Base-by-base conservation (phyloP, 1,140 invertebrate genomes). In the Heterodera carotae region DNA sequence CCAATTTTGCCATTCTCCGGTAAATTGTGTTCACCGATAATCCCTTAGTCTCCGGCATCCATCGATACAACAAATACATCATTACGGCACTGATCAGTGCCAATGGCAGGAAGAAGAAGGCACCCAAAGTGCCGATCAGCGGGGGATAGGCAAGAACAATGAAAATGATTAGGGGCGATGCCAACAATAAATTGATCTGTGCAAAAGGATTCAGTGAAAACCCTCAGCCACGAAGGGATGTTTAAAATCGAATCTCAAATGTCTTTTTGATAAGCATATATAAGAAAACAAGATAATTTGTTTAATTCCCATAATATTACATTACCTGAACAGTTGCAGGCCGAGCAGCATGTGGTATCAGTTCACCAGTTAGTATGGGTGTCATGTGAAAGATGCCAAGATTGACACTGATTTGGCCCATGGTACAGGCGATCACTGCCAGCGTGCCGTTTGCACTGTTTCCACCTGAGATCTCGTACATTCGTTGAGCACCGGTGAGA, bases 321-420 rank as follows among this genome's bases (percentile, higher is more conserved):
- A 8, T 75, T 27, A 34, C 73, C 25, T 76, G 34, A 76, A 76
- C n/a, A 0, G 29, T 72, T 18, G 18, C 15, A 22, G 76, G 18
- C 10, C 76, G 78, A n/a, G 76, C 76, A 43, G 76, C 59, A 31
- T 78, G 76, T 25, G 76, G 76, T 3, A 48, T 31, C 76, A 78
- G 15, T 62, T 78, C 76, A 2, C 76, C 79, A 25, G 33, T n/a
- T n/a, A 78, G 62, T 15, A 78, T 66, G 2, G 76, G 53, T 22
- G 53, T 80, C 76, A 78, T 80, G 27, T 78, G 22, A 12, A 80
- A 60, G 15, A 78, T 64, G 79, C 76, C 76, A 15, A 78, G 77
- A 33, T 67, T 78, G 25, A n/a, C 43, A 27, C 76, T 43, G 27
- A 67, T 33, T 12, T 29, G 25, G 48, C 76, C 76, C 76, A 80